Base-by-base conservation (phyloP, 2,797 vertebrate species). In the Poecilia velifera region DNA sequence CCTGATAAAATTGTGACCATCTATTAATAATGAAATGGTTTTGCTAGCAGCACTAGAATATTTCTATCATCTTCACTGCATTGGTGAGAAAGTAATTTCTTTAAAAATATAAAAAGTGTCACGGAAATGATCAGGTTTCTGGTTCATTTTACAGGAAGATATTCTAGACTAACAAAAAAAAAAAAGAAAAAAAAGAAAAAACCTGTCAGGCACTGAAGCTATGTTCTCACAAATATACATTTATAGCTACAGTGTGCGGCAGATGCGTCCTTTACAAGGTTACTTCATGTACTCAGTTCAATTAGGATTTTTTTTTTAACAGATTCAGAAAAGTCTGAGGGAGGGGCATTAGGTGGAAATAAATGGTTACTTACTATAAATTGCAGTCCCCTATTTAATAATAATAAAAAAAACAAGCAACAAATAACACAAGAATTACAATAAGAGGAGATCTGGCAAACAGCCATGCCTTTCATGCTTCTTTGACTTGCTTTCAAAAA, bases 381-480 rank as follows among this genome's bases (percentile, higher is more conserved):
- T 68, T 81, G 86, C 78, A 34, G 74, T 88, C 83, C 86, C 74
- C 85, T 80, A 72, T 75, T 72, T 72, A n/a, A 53, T 53, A 85
- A 41, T 41, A 41, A 6, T 0, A 39, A 41, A 0, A 41, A 20
- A 8, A 76, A 73, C 74, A 66, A 71, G 70, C 28, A 41, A 59
- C 36, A 57, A 16, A 70, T 9, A 68, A 47, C 68, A 73, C 20
- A 82, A 80, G 4, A 83, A 76, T 71, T 25, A 62, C 47, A 84
- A 71, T 43, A 75, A 88, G 39, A 80, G 80, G 18, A 85, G 57
- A 89, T 90, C 84, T 83, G 84, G 88, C 73, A 89, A 83, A 91
- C 41, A 55, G 72, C 88, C 92, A 95, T 93, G 93, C 93, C 86
- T 91, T 90, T 84, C 93, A 95, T 96, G 95, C 94, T 87, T 87